Base-by-base conservation (phyloP, 1,140 invertebrate species). In the Trissolcus basalis region DNA sequence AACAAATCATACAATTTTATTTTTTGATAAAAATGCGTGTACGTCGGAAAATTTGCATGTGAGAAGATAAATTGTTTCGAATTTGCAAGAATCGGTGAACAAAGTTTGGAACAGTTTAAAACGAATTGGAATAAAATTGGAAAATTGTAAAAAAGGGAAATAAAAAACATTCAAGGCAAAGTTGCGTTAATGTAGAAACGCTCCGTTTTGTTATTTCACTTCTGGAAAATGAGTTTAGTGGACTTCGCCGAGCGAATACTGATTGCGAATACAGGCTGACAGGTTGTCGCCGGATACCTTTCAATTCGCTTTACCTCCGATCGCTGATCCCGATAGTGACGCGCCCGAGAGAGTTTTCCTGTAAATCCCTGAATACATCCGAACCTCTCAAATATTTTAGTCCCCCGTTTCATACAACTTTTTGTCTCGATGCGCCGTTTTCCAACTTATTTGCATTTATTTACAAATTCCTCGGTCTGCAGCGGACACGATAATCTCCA, bases 211-310 rank as follows among this genome's bases (percentile, higher is more conserved):
- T 27, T 64, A 69, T 69, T 69, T 69, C 50, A 35, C 14, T 33
- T 50, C 14, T 64, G 19, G 54, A 75, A 75, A 75, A 75, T 45
- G 63, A 58, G 56, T 56, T 10, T 61, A 55, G 19, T 56, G 47
- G 53, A 63, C 15, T 64, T n/a, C 32, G 19, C 12, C 19, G 8
- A 19, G 15, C 33, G 63, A 64, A 69, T 49, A 64, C 64, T 68
- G 70, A 60, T 67, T 54, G 50, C 47, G 32, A 56, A 64, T 41
- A 68, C 47, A 11, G 58, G 72, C 60, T 64, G 65, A 65, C 67
- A 76, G 73, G 48, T 76, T 77, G 67, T 65, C 67, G 60, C 60
- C 39, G 56, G 55, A 61, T 65, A 45, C 49, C 44, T 77, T 77
- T 70, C 67, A 70, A 71, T 77, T 67, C 60, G 60, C 60, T 70